Conservation (phyloP, 2,888 invertebrate species). For the Cremastinae sp. region DNA sequence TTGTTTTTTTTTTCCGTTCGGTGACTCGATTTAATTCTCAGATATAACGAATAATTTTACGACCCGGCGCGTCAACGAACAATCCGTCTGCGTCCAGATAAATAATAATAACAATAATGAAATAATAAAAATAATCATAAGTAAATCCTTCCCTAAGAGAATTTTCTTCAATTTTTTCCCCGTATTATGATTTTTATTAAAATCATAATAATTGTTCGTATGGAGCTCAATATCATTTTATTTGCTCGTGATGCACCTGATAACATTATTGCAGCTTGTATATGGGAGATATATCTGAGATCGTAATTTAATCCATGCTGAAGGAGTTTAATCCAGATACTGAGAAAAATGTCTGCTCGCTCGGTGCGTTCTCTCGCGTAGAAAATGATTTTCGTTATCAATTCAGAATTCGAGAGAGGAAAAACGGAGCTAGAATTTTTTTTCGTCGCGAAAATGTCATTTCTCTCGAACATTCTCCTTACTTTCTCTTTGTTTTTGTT, state of each 20-base stretch:
- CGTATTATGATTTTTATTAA: conserved; percentile 17
- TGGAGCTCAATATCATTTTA: conserved; percentile 32
- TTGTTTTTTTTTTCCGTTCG: background rate
- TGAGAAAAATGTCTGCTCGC: conserved; percentile 33
- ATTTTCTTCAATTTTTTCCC: background rate
- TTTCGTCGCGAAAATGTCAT: too few relatives aligned
- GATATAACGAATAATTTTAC: background rate
- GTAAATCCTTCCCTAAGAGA: background rate
- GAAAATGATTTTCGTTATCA: too few relatives aligned
- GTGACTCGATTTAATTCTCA: background rate
- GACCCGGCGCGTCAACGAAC: too few relatives aligned
- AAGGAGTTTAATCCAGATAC: conserved; percentile 19
- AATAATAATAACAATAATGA: too few relatives aligned
- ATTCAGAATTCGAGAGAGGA: too few relatives aligned
- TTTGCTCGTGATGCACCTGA: conserved; percentile 37
- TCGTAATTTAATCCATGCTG: conserved; percentile 4
- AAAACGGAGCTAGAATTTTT: too few relatives aligned
- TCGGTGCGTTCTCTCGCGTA: background rate
- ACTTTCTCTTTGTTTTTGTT: too few relatives aligned
- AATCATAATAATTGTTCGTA: conserved; percentile 11
- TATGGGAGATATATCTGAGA: conserved; percentile 10
- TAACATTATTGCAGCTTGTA: conserved; percentile 22
- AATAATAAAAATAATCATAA: too few relatives aligned
- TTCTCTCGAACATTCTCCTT: too few relatives aligned
- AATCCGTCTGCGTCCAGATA: too few relatives aligned